Evolutionary conservation across 2,797 vertebrate species (phyloP), one percentile per base, ranked within the genome.

Genomic region (Lithobates sylvaticus): DNA sequence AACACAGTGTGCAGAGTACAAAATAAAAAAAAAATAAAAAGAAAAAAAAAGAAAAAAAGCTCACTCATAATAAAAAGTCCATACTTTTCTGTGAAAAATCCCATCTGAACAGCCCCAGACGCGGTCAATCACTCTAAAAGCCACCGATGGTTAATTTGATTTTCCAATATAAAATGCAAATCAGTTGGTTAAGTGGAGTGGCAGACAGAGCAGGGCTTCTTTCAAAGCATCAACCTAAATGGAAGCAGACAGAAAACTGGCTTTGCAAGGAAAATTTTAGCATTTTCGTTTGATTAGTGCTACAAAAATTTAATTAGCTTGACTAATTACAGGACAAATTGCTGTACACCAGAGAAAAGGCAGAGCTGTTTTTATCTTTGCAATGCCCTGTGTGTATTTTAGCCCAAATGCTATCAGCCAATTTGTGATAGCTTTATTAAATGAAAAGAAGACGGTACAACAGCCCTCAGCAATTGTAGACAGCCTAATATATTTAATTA

Each of bases 111-210:
- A 96, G 96, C 96, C 96, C 95, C 96, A 97, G 96, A 97, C 95
- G 95, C 95, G 97, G 97, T 98, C 97, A 99, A 99, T 99, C 98
- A 98, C 96, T 95, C 96, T 99, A 99, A 99, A 99, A 99, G 98
- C 97, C 94, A 96, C 91, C 95, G 97, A 96, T 97, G 97, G 97
- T 98, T 99, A 98, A 99, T 99, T 99, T 99, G 97, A 99, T 99
- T 99, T 99, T 98, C 97, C 98, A 99, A 99, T 99, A 99, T 99
- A 99, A 99, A 98, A 99, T 99, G 98, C 97, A 99, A 98, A 99
- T 99, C 89, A 98, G 96, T 96, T 98, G 97, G 97, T 99, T 97
- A 98, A 99, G 96, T 98, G 96, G 97, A 99, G 97, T 98, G 96
- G 96, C 95, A 96, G 96, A 95, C 95, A 95, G 95, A 94, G 93